Conservation (phyloP, 2,113 vertebrate species). For the Pandion haliaetus region DNA sequence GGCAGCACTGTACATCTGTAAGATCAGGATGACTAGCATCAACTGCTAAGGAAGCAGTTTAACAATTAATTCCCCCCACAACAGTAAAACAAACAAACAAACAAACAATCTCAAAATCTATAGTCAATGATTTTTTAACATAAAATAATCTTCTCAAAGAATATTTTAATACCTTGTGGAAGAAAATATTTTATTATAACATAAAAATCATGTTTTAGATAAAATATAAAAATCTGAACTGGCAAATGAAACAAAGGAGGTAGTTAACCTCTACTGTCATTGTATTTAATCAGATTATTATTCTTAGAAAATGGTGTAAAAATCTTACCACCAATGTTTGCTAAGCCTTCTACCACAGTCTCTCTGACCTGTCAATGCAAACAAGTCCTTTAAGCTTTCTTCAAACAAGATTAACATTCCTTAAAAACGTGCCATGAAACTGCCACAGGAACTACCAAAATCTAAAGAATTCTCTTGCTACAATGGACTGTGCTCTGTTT, state of each 20-base stretch:
- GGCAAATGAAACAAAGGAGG: not conserved
- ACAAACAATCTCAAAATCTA: not conserved
- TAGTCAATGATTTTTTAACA: not conserved
- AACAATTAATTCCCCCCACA: not conserved
- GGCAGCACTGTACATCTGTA: not conserved
- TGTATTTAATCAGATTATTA: not conserved
- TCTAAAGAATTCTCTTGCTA: not conserved
- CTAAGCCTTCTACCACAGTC: slow-evolving; percentile 83
- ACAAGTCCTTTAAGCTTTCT: slow-evolving; percentile 10
- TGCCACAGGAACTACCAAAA: not conserved
- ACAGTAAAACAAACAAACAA: not conserved
- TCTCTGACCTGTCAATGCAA: slow-evolving; percentile 84
- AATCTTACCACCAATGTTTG: slow-evolving; percentile 90
- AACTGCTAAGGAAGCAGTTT: not conserved
- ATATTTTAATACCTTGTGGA: not conserved
- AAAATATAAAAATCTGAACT: not conserved
- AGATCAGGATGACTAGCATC: not conserved
- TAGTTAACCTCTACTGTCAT: not conserved
- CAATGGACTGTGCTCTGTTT: not conserved
- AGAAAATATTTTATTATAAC: not conserved
- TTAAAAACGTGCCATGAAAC: not conserved
- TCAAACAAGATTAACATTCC: not conserved
- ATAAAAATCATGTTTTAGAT: not conserved
- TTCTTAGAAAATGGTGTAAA: not conserved
- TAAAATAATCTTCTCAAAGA: not conserved